Evolutionary conservation across 2,113 vertebrate genomes (phyloP), one percentile per base, ranked within the genome.

Genomic region (Leiothrix lutea): DNA sequence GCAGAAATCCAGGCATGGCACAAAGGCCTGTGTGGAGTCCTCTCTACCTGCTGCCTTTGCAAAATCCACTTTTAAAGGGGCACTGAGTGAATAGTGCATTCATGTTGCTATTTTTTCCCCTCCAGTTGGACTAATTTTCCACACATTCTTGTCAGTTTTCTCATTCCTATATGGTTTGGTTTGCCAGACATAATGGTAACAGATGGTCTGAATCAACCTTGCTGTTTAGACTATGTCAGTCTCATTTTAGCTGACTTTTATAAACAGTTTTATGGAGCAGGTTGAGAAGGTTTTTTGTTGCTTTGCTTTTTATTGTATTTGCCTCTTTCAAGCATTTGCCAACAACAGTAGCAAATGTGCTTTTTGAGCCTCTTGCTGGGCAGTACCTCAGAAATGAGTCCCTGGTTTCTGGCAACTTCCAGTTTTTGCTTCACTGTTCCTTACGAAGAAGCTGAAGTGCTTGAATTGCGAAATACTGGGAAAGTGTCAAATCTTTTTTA

Each of bases 191-290:
- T 64, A 86, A 92, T 69, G 88, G 80, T 84, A 94, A 95, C 94
- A 96, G 88, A 95, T 93, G 92, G 91, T 95, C 53, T 95, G 77
- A 91, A 95, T 96, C 83, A 92, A 81, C 48, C 48, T 91, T 86
- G 53, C 73, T 96, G 69, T 96, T 97, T 94, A 95, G 86, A 86
- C 88, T 96, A 62, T 31, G 74, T 90, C 56, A 40, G 80, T 71
- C 80, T 74, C 88, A 74, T 92, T 96, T 70, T 62, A 93, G 48
- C 40, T 78, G 40, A 67, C 56, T 83, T 74, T 19, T 60, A 60
- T 74, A 88, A 95, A 91, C 71, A 80, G 44, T 80, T 90, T 60
- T 60, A 56, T 79, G 65, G 51, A 91, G 80, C 83, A 95, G 73
- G 44, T 64, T 89, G 77, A 81, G 80, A 70, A 60, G 31, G 14